Evolutionary conservation across 2,888 invertebrate species (phyloP).

Genomic region (Drosophila borborema): DNA sequence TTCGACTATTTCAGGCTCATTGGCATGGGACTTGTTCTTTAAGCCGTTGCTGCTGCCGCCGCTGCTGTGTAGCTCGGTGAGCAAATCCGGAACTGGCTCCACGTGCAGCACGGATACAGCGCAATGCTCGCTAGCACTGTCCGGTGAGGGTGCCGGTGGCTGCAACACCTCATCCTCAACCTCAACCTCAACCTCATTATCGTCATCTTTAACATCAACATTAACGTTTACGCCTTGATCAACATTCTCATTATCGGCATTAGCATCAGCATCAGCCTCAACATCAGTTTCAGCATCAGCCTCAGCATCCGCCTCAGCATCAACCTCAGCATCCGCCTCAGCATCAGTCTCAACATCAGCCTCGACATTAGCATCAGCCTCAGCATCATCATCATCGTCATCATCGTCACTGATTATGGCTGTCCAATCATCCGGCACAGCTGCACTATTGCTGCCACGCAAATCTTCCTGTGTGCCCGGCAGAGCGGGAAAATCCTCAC

Average conservation of each 20-base stretch:
- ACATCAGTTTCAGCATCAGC: no score
- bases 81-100: slow-evolving; percentile 8
- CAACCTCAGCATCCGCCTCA: no score
- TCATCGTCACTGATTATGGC: slow-evolving; percentile 49
- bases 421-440: slow-evolving; percentile 55
- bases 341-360: no score
- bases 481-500: slow-evolving; percentile 65
- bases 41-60: slow-evolving; percentile 3
- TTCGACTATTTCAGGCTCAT: neutral
- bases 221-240: no score
- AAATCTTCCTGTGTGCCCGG: slow-evolving; percentile 39
- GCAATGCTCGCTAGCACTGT: slow-evolving; percentile 15
- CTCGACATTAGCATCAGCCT: neutral
- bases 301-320: no score
- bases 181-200: neutral
- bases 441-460: neutral
- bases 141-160: neutral
- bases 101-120: neutral
- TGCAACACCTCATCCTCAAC: neutral
- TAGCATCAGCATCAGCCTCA: no score
- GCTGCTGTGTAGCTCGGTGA: slow-evolving; percentile 12
- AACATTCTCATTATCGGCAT: no score
- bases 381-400: neutral
- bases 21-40: neutral
- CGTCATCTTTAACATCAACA: no score